phyloP scores from a whole-genome alignment of 2,888 invertebrate species.

The Plusia festucae region DNA sequence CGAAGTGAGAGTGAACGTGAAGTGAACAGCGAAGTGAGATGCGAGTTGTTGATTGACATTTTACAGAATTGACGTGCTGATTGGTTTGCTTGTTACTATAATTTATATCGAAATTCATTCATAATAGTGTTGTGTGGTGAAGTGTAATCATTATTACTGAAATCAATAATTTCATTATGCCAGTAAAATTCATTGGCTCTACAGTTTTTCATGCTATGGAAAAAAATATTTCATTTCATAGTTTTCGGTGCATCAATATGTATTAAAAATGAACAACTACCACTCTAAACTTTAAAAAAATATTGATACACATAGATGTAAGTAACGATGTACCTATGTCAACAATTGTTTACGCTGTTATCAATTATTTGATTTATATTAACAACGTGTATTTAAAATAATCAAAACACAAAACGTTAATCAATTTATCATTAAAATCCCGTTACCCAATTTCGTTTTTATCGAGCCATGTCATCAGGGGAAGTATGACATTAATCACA shows the following conservation, averaged over 20 bases:
- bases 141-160: constrained; percentile 42
- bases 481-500: constrained; percentile 52
- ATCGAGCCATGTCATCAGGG: constrained; percentile 43
- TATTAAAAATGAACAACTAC: neutral
- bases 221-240: neutral
- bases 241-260: neutral
- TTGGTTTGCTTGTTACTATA: constrained; percentile 66
- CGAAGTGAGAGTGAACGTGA: no score
- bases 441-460: constrained; percentile 24
- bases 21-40: no score
- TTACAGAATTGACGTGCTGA: no score
- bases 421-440: constrained; percentile 15
- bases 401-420: neutral
- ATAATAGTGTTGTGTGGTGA: constrained; percentile 44
- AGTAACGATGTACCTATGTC: neutral
- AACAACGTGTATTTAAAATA: neutral
- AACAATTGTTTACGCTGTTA: neutral
- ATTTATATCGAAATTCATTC: constrained; percentile 54
- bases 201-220: neutral
- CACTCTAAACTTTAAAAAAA: neutral
- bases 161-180: constrained; percentile 33
- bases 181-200: neutral
- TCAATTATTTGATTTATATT: neutral
- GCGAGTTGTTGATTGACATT: no score
- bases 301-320: neutral